Conservation (phyloP, 2,113 vertebrate genomes). For the Sinocyclocheilus grahami region DNA sequence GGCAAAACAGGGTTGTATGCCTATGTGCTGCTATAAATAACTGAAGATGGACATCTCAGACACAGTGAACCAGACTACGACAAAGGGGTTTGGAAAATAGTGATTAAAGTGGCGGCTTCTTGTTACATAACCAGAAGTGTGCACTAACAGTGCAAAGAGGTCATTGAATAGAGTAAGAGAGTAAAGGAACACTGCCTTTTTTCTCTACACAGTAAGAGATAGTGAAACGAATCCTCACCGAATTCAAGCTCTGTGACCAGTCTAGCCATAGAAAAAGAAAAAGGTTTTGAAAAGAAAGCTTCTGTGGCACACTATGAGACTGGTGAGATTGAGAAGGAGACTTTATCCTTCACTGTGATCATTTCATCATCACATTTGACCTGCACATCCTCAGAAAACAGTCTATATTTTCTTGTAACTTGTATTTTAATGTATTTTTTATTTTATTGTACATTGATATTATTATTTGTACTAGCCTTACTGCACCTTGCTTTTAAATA, state of each 20-base stretch:
- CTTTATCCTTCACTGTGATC: too few relatives aligned
- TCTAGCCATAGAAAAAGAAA: background rate
- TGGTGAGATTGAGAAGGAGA: too few relatives aligned
- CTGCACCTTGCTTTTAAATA: too few relatives aligned
- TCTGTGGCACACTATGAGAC: background rate
- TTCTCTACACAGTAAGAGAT: background rate
- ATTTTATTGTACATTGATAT: too few relatives aligned
- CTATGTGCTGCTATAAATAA: slow-evolving; percentile 55
- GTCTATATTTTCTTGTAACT: too few relatives aligned
- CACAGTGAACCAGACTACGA: slow-evolving; percentile 14
- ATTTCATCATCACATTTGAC: too few relatives aligned
- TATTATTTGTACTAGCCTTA: too few relatives aligned
- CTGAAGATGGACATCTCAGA: slow-evolving; percentile 23
- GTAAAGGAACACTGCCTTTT: background rate
- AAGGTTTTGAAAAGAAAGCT: background rate
- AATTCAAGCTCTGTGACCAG: background rate
- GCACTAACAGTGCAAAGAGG: slow-evolving; percentile 13
- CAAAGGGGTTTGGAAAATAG: slow-evolving; percentile 56
- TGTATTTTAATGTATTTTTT: too few relatives aligned
- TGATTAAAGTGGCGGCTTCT: slow-evolving; percentile 60
- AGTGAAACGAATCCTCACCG: background rate
- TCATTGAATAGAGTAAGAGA: background rate
- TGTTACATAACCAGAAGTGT: slow-evolving; percentile 35
- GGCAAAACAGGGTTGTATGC: slow-evolving; percentile 57
- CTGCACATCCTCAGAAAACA: too few relatives aligned